Percentiles rank a stretch among this genome's conserved stretches.
Evolutionary conservation across 30 jellyfish, hydroid and myxozoan species (phyloP).

Genomic region (Nemopilema nomurai): DNA sequence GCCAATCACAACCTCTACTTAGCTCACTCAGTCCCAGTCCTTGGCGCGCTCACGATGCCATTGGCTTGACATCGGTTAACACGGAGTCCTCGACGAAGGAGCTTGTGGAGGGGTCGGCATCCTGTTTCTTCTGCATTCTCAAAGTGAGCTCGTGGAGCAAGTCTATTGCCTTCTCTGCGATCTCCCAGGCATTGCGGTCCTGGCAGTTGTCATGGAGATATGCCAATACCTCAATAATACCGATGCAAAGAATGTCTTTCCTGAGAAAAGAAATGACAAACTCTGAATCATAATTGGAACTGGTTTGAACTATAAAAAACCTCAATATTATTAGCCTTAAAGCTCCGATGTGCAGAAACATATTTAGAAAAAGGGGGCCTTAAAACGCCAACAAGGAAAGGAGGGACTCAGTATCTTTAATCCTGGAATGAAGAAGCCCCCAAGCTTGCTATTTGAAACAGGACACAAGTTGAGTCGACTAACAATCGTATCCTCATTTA

Average conservation of each 20-base stretch:
- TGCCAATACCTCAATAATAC: conserved; percentile 91
- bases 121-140: conserved; percentile 54
- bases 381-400: too few relatives aligned
- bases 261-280: conserved; percentile 31
- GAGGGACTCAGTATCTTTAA: too few relatives aligned
- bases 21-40: too few relatives aligned
- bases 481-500: neutral
- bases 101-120: conserved; percentile 10
- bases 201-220: conserved; percentile 92
- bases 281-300: too few relatives aligned
- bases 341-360: too few relatives aligned
- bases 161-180: conserved; percentile 96
- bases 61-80: conserved; percentile 26
- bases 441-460: too few relatives aligned
- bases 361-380: too few relatives aligned
- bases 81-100: conserved; percentile 15
- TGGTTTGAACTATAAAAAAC: too few relatives aligned
- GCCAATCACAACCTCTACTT: neutral
- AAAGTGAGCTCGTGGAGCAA: conserved; percentile 80
- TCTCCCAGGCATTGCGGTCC: conserved; percentile 97
- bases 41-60: conserved; percentile 17
- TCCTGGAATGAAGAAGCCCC: too few relatives aligned
- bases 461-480: too few relatives aligned
- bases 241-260: conserved; percentile 84
- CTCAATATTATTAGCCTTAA: too few relatives aligned